Evolutionary conservation across 2,113 vertebrate genomes (phyloP).

Genomic region (Crocuta crocuta): DNA sequence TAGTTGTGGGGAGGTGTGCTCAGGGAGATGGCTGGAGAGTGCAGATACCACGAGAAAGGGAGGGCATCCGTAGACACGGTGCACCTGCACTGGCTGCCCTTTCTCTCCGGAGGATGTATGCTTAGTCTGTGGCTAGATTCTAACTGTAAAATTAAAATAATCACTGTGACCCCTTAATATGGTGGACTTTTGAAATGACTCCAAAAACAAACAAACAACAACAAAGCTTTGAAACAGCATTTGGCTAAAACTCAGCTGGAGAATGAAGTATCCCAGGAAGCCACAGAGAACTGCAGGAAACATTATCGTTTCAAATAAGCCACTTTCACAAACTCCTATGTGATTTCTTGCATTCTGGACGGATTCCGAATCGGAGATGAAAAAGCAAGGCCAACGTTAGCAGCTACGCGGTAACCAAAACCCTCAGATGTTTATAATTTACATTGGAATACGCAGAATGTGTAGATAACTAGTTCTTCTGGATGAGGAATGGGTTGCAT

Average conservation of each 20-base stretch:
- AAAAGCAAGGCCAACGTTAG: neutral
- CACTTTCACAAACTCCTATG: neutral
- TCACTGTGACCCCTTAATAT: neutral
- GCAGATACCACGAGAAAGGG: neutral
- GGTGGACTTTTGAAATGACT: neutral
- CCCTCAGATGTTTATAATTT: neutral
- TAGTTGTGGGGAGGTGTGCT: accelerated
- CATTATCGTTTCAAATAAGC: neutral
- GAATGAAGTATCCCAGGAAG: neutral
- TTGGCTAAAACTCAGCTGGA: neutral
- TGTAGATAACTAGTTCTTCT: neutral
- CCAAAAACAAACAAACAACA: neutral
- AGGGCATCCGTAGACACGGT: no score
- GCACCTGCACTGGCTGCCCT: neutral
- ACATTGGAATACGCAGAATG: neutral
- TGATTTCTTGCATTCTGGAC: neutral
- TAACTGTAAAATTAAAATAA: neutral
- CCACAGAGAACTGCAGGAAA: neutral
- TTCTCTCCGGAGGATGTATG: neutral
- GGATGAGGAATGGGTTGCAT: neutral
- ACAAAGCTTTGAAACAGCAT: neutral
- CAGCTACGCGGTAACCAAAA: neutral
- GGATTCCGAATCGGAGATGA: neutral
- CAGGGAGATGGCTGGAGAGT: neutral
- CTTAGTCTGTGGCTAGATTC: neutral